These are phyloP conservation scores for Doryteuthis pealeii DNA, from an alignment of 1,140 invertebrate genomes.

Conservation along the genomic window DNA sequence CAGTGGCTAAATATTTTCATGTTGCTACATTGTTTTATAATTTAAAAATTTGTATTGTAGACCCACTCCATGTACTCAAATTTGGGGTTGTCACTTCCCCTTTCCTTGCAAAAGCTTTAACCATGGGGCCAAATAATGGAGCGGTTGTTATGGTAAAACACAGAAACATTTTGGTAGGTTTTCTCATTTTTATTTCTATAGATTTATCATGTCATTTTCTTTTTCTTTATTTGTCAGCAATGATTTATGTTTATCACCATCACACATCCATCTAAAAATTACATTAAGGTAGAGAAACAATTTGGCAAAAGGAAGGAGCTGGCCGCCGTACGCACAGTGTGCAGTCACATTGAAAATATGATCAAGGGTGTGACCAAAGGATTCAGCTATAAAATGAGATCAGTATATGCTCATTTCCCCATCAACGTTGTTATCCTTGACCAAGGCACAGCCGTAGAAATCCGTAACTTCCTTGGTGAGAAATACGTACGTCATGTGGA, in stretches of 20 bases:
- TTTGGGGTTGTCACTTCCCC: slow-evolving; percentile 71
- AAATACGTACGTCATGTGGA: too few species aligned
- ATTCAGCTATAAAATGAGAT: too few species aligned
- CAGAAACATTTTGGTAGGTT: slow-evolving; percentile 36
- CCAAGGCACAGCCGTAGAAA: too few species aligned
- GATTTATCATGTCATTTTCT: too few species aligned
- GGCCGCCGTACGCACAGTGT: slow-evolving; percentile 97
- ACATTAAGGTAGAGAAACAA: slow-evolving; percentile 90
- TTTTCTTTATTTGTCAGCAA: too few species aligned
- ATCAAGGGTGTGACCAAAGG: slow-evolving; percentile 88
- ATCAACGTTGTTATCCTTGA: slow-evolving; percentile 98
- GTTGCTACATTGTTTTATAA: too few species aligned
- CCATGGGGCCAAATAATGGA: slow-evolving; percentile 22
- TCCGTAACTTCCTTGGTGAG: too few species aligned
- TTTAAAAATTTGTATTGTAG: slow-evolving; percentile 54
- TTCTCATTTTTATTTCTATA: too few species aligned
- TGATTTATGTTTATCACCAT: slow-evolving; percentile 96
- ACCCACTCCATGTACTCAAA: slow-evolving; percentile 70
- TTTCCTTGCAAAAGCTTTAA: slow-evolving; percentile 23
- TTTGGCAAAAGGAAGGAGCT: too few species aligned
- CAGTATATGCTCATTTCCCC: slow-evolving; percentile 99
- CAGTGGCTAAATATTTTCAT: neutral
- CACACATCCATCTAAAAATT: slow-evolving; percentile 60
- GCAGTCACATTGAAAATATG: slow-evolving; percentile 99
- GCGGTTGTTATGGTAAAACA: slow-evolving; percentile 32